Evolutionary conservation across 2,888 invertebrate species (phyloP).

Genomic region (Augochlorella aurata): DNA sequence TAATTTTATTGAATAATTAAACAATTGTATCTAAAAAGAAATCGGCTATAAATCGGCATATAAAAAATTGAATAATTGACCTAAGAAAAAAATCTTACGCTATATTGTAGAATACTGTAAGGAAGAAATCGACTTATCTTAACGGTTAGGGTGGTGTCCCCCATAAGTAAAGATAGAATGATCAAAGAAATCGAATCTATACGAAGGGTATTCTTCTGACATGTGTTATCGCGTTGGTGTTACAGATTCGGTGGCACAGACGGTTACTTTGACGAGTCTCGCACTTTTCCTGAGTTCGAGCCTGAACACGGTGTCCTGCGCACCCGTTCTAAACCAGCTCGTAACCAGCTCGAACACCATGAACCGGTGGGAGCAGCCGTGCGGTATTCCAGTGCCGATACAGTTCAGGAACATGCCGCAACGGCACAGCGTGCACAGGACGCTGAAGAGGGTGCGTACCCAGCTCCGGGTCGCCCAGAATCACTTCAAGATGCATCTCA

Average conservation of each 20-base stretch:
- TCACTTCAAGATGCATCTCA: constrained; percentile 77
- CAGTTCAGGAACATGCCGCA: constrained; percentile 72
- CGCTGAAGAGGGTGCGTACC: constrained; percentile 77
- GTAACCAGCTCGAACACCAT: constrained; percentile 61
- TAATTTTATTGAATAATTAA: too few species aligned
- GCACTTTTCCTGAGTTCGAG: constrained; percentile 76
- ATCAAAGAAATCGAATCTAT: not conserved
- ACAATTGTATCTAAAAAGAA: too few species aligned
- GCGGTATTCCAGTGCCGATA: constrained; percentile 75
- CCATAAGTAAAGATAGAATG: not conserved
- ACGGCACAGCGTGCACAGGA: constrained; percentile 76
- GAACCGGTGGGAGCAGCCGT: constrained; percentile 79
- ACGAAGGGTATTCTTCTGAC: constrained; percentile 22
- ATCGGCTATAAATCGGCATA: too few species aligned
- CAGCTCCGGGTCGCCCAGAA: constrained; percentile 79
- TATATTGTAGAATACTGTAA: too few species aligned
- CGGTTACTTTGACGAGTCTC: constrained; percentile 78
- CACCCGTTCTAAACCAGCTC: constrained; percentile 67
- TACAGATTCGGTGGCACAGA: constrained; percentile 80
- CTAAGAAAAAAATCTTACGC: too few species aligned
- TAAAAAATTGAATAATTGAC: too few species aligned
- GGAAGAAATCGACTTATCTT: too few species aligned
- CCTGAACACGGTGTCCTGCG: constrained; percentile 68
- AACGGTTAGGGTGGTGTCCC: not conserved
- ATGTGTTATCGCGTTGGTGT: constrained; percentile 32